phyloP scores from a whole-genome alignment of 2,797 vertebrate species.

The Phoebastria nigripes region DNA sequence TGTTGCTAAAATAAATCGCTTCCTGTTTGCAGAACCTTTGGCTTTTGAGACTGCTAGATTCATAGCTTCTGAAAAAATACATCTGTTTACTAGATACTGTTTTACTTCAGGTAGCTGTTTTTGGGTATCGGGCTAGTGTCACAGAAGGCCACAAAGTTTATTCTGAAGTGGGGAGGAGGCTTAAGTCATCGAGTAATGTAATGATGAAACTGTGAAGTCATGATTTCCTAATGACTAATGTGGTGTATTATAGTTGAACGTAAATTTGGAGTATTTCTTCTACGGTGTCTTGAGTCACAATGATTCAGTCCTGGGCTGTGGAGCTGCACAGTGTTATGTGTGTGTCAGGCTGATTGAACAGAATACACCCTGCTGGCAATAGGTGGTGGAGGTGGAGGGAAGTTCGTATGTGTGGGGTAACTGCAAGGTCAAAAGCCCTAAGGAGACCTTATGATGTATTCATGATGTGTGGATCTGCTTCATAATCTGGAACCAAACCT shows the following conservation, averaged over 20 bases:
- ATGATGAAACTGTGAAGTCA: neutral
- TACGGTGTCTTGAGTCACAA: neutral
- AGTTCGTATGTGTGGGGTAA: fast-evolving
- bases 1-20: neutral
- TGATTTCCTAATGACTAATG: neutral
- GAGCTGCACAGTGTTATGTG: fast-evolving
- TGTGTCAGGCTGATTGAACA: neutral
- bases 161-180: neutral
- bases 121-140: neutral
- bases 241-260: neutral
- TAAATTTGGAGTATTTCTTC: neutral
- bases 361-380: fast-evolving
- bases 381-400: neutral
- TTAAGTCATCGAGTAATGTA: neutral
- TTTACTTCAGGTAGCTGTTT: neutral
- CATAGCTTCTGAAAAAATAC: neutral
- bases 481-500: neutral
- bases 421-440: neutral
- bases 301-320: neutral
- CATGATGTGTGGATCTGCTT: neutral
- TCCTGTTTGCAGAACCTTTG: neutral
- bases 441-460: neutral
- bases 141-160: neutral
- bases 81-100: neutral
- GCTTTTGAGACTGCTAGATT: neutral